Evolutionary conservation across 2,797 vertebrate genomes (phyloP).

Genomic region (Vipera latastei): DNA sequence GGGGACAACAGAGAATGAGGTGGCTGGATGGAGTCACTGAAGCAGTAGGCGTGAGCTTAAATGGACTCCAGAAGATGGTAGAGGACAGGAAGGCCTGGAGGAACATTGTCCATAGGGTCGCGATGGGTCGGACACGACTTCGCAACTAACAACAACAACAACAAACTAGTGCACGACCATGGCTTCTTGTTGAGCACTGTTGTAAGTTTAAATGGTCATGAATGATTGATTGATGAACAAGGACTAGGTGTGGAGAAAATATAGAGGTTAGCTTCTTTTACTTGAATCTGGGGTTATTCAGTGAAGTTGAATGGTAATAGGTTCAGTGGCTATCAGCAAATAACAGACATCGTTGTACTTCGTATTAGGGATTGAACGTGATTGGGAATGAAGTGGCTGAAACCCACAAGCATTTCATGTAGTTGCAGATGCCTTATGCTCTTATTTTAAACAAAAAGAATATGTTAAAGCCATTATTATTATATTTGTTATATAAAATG

Average conservation of each 20-base stretch:
- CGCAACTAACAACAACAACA: no score
- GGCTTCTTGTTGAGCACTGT: not conserved
- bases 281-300: not conserved
- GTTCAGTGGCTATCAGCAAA: not conserved
- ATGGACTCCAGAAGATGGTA: no score
- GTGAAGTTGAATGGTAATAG: not conserved
- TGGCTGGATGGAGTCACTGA: no score
- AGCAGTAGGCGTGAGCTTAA: no score
- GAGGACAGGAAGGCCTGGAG: no score
- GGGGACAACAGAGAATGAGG: no score
- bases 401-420: not conserved
- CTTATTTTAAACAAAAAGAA: not conserved
- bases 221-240: not conserved
- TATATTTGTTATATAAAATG: not conserved
- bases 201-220: not conserved
- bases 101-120: no score
- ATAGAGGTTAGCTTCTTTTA: not conserved
- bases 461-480: not conserved
- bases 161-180: not conserved
- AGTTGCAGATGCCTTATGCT: not conserved
- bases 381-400: not conserved
- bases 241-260: not conserved
- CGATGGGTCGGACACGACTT: no score
- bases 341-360: not conserved
- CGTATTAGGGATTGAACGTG: not conserved